phyloP scores from a whole-genome alignment of 1,140 invertebrate species.

The Lerema accius region DNA sequence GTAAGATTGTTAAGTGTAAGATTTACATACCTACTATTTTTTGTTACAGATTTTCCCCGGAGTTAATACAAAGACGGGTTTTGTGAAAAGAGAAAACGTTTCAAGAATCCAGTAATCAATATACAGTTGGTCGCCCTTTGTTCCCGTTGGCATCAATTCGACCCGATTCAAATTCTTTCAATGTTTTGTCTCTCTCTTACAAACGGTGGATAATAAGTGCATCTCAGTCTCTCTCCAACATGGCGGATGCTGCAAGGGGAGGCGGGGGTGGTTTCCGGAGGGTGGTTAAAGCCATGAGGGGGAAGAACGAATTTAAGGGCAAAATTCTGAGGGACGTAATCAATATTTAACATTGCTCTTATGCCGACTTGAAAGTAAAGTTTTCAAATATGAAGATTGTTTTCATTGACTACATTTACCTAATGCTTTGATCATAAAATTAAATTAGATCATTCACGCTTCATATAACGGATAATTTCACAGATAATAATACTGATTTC shows the following conservation, averaged over 20 bases:
- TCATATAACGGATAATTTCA: no score
- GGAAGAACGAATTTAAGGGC: conserved; percentile 44
- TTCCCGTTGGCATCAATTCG: conserved; percentile 48
- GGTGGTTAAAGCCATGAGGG: conserved; percentile 42
- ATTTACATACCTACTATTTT: neutral
- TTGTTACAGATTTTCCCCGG: conserved; percentile 11
- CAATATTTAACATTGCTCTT: conserved; percentile 27
- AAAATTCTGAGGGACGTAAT: conserved; percentile 41
- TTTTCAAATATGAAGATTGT: neutral
- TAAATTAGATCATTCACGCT: no score
- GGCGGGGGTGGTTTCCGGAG: conserved; percentile 44
- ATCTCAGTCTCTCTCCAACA: conserved; percentile 50
- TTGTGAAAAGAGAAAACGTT: conserved; percentile 20
- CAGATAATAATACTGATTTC: no score
- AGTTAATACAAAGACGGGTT: neutral
- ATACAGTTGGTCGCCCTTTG: conserved; percentile 39
- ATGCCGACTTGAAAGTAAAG: neutral
- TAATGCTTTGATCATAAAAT: no score
- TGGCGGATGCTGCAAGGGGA: conserved; percentile 66
- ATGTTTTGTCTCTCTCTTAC: conserved; percentile 40
- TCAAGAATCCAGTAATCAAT: conserved; percentile 34
- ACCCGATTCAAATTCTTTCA: conserved; percentile 44
- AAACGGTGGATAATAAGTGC: conserved; percentile 3
- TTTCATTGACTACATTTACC: neutral
- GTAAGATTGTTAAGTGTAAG: no score